Percentiles rank a stretch among this genome's conserved stretches.
These are phyloP conservation scores for Apis florea DNA, from an alignment of 1,140 invertebrate genomes.

Conservation along the genomic window DNA sequence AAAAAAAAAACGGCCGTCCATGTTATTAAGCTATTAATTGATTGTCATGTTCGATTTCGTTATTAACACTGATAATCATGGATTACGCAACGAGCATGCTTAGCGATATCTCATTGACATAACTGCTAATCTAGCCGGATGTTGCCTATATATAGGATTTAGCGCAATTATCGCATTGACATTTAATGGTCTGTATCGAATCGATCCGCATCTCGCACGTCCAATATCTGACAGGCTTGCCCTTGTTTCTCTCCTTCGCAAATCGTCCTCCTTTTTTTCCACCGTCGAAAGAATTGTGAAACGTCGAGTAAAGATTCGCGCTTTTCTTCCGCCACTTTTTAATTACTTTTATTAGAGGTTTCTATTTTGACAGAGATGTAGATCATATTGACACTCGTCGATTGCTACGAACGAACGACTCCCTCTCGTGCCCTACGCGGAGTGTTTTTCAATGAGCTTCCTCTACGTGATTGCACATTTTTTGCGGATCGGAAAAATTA, in stretches of 20 bases:
- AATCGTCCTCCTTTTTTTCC: no score
- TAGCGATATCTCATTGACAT: background rate
- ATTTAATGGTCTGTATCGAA: background rate
- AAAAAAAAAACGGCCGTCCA: no score
- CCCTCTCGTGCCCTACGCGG: background rate
- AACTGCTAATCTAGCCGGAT: background rate
- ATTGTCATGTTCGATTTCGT: background rate
- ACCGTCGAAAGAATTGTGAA: no score
- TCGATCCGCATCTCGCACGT: background rate
- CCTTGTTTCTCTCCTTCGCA: background rate
- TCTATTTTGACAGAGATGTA: background rate
- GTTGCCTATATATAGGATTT: background rate
- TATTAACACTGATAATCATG: background rate
- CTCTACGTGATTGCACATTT: background rate
- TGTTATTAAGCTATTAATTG: background rate
- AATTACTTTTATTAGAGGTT: background rate
- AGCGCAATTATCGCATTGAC: background rate
- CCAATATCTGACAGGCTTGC: no score
- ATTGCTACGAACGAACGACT: no score
- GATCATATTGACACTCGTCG: no score
- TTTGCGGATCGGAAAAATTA: slow-evolving; percentile 1
- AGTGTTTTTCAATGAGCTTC: background rate
- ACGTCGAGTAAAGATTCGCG: background rate
- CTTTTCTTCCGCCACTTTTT: background rate
- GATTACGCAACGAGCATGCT: background rate